Evolutionary conservation across 2,888 invertebrate species (phyloP).

Genomic region (Gandaritis pyraliata): DNA sequence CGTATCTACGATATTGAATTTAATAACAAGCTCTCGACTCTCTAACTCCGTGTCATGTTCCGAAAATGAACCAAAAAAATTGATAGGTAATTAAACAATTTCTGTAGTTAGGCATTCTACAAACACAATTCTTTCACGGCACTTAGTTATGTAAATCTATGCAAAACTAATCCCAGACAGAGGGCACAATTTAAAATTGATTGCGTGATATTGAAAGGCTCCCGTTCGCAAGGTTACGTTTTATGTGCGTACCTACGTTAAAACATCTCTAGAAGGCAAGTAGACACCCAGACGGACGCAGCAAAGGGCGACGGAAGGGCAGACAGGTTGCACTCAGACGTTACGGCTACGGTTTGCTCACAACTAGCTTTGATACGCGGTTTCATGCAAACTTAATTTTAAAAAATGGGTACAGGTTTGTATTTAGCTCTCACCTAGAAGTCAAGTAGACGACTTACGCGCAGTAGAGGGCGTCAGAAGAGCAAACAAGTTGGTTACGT

Average conservation of each 20-base stretch:
- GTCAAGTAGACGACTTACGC: not conserved
- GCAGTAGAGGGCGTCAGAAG: not conserved
- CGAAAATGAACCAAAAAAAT: no score
- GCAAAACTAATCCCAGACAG: constrained; percentile 18
- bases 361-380: constrained; percentile 3
- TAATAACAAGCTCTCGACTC: no score
- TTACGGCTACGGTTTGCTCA: constrained; percentile 8
- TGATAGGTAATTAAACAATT: no score
- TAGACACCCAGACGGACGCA: constrained; percentile 40
- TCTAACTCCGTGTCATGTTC: no score
- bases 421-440: not conserved
- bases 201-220: constrained; percentile 28
- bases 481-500: not conserved
- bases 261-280: constrained; percentile 29
- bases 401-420: not conserved
- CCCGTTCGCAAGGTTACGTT: constrained; percentile 37
- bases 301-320: constrained; percentile 44
- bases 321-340: constrained; percentile 26
- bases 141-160: constrained; percentile 1
- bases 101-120: no score
- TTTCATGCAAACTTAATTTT: not conserved
- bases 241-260: constrained; percentile 32
- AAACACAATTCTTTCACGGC: no score
- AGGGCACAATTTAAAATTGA: constrained; percentile 25
- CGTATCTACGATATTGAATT: no score